Conservation (phyloP, 2,113 vertebrate genomes). For the Indicator maculatus region DNA sequence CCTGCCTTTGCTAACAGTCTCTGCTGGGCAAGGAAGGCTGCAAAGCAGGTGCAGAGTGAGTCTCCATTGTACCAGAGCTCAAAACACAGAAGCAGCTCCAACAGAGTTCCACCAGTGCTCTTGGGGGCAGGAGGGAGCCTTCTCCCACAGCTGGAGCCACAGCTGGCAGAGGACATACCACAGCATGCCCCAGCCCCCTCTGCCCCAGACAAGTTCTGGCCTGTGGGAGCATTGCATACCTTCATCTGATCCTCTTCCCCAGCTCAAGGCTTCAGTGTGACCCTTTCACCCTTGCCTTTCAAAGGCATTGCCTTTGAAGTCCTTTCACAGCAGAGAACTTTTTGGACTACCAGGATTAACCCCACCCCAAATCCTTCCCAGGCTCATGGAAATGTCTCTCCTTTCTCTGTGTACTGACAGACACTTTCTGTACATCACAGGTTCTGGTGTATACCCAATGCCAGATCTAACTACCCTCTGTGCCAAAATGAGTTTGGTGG, state of each 20-base stretch:
- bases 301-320: neutral
- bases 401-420: neutral
- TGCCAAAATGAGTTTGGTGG: neutral
- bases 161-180: neutral
- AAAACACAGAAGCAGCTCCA: neutral
- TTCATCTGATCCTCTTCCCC: neutral
- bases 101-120: neutral
- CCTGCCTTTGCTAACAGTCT: neutral
- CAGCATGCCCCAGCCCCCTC: neutral
- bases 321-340: neutral
- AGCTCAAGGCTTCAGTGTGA: neutral
- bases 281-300: neutral
- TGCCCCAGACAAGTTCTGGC: neutral
- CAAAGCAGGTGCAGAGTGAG: rapidly evolving
- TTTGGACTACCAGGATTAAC: neutral
- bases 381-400: neutral
- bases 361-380: neutral
- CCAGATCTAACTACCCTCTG: neutral
- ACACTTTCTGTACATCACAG: neutral
- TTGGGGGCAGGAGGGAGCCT: neutral
- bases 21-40: neutral
- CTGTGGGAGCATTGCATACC: neutral
- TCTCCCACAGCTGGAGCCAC: neutral
- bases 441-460: neutral
- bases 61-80: neutral